Conservation (phyloP, 2,888 invertebrate species). For the Erynnis tages region DNA sequence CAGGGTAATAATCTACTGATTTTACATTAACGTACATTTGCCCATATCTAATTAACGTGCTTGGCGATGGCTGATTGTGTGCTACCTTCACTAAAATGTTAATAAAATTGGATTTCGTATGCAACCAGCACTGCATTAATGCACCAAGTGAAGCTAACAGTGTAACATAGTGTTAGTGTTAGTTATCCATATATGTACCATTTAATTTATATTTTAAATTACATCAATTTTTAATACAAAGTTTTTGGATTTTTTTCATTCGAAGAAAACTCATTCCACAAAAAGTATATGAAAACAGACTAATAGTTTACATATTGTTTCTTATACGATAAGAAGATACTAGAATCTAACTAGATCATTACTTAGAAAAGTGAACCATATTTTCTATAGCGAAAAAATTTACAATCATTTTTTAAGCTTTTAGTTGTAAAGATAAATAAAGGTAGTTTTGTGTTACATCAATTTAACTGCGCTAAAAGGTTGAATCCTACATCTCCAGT, state of each 20-base stretch:
- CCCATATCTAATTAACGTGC: conserved; percentile 46
- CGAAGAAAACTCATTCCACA: too few relatives aligned
- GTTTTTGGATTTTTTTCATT: too few relatives aligned
- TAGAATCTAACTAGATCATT: too few relatives aligned
- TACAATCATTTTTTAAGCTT: too few relatives aligned
- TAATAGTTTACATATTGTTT: too few relatives aligned
- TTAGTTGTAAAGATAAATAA: too few relatives aligned
- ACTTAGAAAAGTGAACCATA: too few relatives aligned
- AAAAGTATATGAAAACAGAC: too few relatives aligned
- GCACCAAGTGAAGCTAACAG: conserved; percentile 47
- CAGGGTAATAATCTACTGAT: conserved; percentile 17
- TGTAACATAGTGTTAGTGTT: conserved; percentile 49
- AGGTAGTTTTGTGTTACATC: conserved; percentile 30
- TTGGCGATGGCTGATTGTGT: conserved; percentile 55
- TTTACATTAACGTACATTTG: conserved; percentile 17
- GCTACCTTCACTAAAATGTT: conserved; percentile 59
- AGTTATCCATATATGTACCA: conserved; percentile 48
- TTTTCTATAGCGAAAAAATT: too few relatives aligned
- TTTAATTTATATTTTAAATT: conserved; percentile 51
- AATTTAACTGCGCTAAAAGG: conserved; percentile 5
- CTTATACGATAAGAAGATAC: too few relatives aligned
- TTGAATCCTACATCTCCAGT: neutral
- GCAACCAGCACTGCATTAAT: conserved; percentile 57
- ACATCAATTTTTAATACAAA: too few relatives aligned
- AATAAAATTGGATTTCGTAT: conserved; percentile 63